These are phyloP conservation scores for Epizoanthus illoricatus DNA, from an alignment of 92 coral and sea anemone genomes.

Conservation along the genomic window DNA sequence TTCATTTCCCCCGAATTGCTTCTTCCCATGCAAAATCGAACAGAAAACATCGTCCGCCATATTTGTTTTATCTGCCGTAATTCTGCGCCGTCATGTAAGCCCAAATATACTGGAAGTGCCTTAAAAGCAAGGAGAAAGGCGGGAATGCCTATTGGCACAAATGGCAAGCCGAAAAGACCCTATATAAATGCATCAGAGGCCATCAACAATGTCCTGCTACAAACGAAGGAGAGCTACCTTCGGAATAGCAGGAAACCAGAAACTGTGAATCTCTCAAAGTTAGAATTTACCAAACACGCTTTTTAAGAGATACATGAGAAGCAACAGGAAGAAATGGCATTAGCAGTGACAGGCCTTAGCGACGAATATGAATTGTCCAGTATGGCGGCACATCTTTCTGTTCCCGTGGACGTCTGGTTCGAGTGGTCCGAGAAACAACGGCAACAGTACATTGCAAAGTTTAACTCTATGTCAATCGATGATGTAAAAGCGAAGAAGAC, in stretches of 20 bases:
- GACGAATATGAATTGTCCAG: conserved; percentile 40
- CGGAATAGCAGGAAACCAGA: conserved; percentile 20
- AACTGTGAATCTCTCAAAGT: conserved; percentile 24
- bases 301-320: conserved; percentile 50
- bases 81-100: too few relatives aligned
- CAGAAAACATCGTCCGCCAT: too few relatives aligned
- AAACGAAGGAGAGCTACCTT: conserved; percentile 37
- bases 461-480: conserved; percentile 48
- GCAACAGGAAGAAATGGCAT: conserved; percentile 43
- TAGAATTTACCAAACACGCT: conserved; percentile 50
- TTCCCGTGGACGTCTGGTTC: conserved; percentile 49
- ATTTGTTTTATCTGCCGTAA: too few relatives aligned
- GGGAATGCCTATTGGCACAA: conserved; percentile 35
- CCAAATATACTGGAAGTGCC: too few relatives aligned
- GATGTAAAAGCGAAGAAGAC: conserved; percentile 39
- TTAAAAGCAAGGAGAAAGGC: too few relatives aligned
- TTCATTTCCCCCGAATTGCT: too few relatives aligned
- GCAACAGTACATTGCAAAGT: conserved; percentile 44
- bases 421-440: conserved; percentile 50
- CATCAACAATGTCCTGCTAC: conserved; percentile 26
- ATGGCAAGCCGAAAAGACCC: too few relatives aligned
- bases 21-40: too few relatives aligned
- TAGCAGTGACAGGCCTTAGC: conserved; percentile 43
- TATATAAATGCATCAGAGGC: conserved; percentile 29
- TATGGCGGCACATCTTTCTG: conserved; percentile 42